These are phyloP conservation scores for Axea sp. DNA, from an alignment of 2,888 invertebrate species.

Conservation along the genomic window DNA sequence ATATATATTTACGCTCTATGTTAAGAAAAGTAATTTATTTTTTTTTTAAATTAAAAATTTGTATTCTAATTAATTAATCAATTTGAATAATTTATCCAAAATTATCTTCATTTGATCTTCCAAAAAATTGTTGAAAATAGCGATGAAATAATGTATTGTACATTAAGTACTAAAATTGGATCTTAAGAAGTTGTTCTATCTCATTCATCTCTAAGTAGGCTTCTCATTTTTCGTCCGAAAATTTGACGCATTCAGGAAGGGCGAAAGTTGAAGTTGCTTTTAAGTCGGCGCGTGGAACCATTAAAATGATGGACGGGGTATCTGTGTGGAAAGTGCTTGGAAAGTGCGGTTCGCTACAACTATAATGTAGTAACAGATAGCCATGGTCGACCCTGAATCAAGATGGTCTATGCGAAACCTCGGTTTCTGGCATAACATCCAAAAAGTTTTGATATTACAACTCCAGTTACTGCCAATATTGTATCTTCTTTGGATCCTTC, in stretches of 20 bases:
- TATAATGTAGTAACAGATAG: constrained; percentile 44
- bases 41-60: too few relatives aligned
- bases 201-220: background rate
- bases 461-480: constrained; percentile 41
- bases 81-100: too few relatives aligned
- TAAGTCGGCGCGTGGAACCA: constrained; percentile 14
- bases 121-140: too few relatives aligned
- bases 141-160: too few relatives aligned
- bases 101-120: too few relatives aligned
- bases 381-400: constrained; percentile 32
- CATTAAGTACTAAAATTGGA: too few relatives aligned
- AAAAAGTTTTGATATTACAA: constrained; percentile 50
- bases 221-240: constrained; percentile 8
- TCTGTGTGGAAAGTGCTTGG: constrained; percentile 38
- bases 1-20: too few relatives aligned
- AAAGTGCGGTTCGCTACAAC: constrained; percentile 29
- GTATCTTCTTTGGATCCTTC: constrained; percentile 26
- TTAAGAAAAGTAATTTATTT: too few relatives aligned
- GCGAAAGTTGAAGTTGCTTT: constrained; percentile 17
- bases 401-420: constrained; percentile 29
- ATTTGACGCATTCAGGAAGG: constrained; percentile 5
- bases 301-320: constrained; percentile 52
- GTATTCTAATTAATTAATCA: too few relatives aligned
- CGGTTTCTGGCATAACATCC: constrained; percentile 41
- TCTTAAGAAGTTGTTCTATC: too few relatives aligned